Conservation (phyloP, 30 jellyfish, hydroid and myxozoan species). For the Morbakka virulenta region DNA sequence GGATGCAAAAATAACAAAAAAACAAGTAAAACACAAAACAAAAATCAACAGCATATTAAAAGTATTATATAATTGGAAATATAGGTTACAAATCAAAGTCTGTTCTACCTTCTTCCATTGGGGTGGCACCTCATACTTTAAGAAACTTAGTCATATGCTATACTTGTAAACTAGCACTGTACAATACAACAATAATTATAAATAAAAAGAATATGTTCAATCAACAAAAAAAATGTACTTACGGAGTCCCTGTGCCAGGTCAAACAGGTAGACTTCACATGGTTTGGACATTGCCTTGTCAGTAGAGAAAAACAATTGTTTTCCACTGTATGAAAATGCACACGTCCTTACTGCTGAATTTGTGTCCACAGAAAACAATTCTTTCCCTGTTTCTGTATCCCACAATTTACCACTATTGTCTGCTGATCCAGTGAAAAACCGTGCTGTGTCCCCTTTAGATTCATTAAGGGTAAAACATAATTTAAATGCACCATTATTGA, state of each 20-base stretch:
- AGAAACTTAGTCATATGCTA: no score
- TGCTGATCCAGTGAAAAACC: conserved; percentile 89
- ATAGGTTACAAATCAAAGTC: no score
- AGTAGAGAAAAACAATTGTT: conserved; percentile 67
- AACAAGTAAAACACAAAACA: no score
- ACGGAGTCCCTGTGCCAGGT: conserved; percentile 61
- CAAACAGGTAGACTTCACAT: conserved; percentile 73
- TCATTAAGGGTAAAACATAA: background rate
- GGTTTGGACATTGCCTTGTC: conserved; percentile 85
- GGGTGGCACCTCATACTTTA: no score
- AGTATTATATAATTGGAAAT: no score
- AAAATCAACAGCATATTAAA: no score
- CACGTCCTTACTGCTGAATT: conserved; percentile 94
- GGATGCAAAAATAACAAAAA: no score
- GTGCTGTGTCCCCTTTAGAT: conserved; percentile 66
- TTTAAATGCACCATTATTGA: no score
- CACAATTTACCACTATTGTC: conserved; percentile 78
- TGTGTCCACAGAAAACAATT: conserved; percentile 55
- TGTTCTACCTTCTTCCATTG: no score
- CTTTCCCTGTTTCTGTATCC: conserved; percentile 92
- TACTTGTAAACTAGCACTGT: no score
- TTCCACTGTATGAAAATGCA: conserved; percentile 79
- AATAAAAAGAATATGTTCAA: no score
- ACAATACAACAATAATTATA: no score
- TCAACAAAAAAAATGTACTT: conserved; percentile 18